Percentiles rank a stretch among this genome's conserved stretches.
phyloP scores from a whole-genome alignment of 2,888 invertebrate genomes.

The Mythimna pallens region DNA sequence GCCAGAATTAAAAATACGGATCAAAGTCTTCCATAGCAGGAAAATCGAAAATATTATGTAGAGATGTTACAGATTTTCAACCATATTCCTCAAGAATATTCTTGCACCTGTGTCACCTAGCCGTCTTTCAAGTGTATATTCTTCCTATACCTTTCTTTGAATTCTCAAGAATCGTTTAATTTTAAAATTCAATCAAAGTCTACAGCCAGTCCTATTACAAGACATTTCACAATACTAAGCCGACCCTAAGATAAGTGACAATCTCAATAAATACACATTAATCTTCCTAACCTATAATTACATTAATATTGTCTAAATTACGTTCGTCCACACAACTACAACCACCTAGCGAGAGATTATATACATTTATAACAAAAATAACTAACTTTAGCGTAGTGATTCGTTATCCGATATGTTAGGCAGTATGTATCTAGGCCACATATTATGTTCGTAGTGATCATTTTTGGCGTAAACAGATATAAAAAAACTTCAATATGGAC shows the following conservation, averaged over 20 bases:
- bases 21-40: too few relatives aligned
- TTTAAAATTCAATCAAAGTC: too few relatives aligned
- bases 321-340: constrained; percentile 78
- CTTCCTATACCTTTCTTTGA: too few relatives aligned
- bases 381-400: constrained; percentile 83
- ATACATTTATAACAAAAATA: constrained; percentile 80
- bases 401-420: constrained; percentile 87
- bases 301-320: constrained; percentile 88
- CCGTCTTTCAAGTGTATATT: too few relatives aligned
- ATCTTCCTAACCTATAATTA: constrained; percentile 74
- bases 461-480: constrained; percentile 59
- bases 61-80: too few relatives aligned
- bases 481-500: neutral
- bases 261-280: constrained; percentile 66
- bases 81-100: too few relatives aligned
- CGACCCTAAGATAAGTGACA: constrained; percentile 61
- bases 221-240: constrained; percentile 61
- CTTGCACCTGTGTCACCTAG: too few relatives aligned
- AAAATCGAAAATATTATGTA: too few relatives aligned
- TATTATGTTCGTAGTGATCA: constrained; percentile 70
- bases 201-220: constrained; percentile 42
- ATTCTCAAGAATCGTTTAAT: too few relatives aligned
- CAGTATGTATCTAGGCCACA: constrained; percentile 85
- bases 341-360: constrained; percentile 82
- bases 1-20: too few relatives aligned